A percentile compares a stretch with the other conserved stretches of the same genome.
These are phyloP conservation scores for Gymnorhina tibicen DNA, from an alignment of 2,113 vertebrate species.

Conservation along the genomic window DNA sequence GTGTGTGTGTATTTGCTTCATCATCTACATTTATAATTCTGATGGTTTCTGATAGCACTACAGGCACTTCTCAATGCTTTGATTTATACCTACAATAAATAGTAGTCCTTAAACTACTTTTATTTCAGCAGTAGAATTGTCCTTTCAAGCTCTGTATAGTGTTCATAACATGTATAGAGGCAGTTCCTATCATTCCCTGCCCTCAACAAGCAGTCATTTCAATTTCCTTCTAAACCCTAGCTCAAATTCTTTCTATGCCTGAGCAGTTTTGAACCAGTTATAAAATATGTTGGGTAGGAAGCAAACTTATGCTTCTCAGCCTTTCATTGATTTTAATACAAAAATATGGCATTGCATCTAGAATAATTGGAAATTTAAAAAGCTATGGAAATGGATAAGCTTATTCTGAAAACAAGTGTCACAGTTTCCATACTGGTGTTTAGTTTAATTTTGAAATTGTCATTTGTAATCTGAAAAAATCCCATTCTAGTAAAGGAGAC, in stretches of 20 bases:
- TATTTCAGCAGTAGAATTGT: not conserved
- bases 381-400: not conserved
- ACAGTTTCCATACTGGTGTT: not conserved
- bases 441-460: not conserved
- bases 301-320: not conserved
- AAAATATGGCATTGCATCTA: not conserved
- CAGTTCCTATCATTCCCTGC: not conserved
- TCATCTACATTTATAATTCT: not conserved
- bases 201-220: not conserved
- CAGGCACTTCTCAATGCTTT: not conserved
- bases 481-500: not conserved
- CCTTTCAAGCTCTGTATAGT: not conserved
- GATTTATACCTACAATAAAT: not conserved
- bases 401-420: not conserved
- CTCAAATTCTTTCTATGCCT: not conserved
- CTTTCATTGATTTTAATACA: not conserved
- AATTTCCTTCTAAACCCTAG: not conserved
- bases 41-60: not conserved
- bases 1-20: not conserved
- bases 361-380: not conserved
- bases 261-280: slow-evolving; percentile 2
- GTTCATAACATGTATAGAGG: not conserved
- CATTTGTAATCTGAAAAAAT: not conserved
- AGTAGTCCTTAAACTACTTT: not conserved
- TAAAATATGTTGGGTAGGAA: not conserved